Evolutionary conservation across 2,888 invertebrate genomes (phyloP).

Genomic region (Emmelina monodactyla): DNA sequence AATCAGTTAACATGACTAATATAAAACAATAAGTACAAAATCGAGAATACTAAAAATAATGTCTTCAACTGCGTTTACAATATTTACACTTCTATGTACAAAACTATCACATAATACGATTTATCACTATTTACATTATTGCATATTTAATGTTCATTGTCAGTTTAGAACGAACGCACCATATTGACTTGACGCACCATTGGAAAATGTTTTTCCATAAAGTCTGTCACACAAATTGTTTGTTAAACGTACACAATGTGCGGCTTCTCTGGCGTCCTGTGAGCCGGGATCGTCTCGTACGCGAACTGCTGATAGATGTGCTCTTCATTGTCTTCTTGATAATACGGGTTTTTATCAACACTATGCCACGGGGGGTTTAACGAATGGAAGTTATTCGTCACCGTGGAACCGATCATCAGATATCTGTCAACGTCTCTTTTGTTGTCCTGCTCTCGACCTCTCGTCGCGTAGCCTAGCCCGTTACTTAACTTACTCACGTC

Average conservation of each 20-base stretch:
- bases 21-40: conserved; percentile 54
- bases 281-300: conserved; percentile 60
- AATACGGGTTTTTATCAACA: conserved; percentile 57
- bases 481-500: conserved; percentile 59
- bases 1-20: conserved; percentile 32
- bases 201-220: conserved; percentile 40
- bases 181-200: conserved; percentile 38
- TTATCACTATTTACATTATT: conserved; percentile 65
- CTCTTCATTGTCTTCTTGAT: conserved; percentile 57
- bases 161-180: conserved; percentile 8
- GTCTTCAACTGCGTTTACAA: conserved; percentile 43
- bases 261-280: conserved; percentile 62
- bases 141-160: conserved; percentile 43
- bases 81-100: conserved; percentile 62
- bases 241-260: conserved; percentile 69
- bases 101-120: conserved; percentile 64
- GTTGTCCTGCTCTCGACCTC: conserved; percentile 52
- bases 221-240: conserved; percentile 49
- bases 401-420: conserved; percentile 59
- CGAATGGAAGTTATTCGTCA: conserved; percentile 60
- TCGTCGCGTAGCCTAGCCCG: conserved; percentile 55
- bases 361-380: conserved; percentile 60
- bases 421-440: conserved; percentile 60
- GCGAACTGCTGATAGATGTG: conserved; percentile 63
- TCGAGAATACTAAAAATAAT: conserved; percentile 28